Evolutionary conservation across 2,888 invertebrate species (phyloP).

Genomic region (Protonemura montana): DNA sequence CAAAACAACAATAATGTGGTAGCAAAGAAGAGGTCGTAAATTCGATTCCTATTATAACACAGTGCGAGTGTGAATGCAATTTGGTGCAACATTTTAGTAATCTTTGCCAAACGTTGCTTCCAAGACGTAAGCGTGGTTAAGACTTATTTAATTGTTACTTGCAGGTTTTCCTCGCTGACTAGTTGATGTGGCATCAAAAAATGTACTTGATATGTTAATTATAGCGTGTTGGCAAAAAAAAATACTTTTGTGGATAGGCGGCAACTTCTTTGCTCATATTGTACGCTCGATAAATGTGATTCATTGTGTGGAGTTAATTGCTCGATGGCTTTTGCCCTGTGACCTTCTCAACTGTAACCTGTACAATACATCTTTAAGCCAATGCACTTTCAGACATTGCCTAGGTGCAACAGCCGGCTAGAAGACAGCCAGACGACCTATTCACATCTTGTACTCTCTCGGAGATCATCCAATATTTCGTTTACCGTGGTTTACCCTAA

Average conservation of each 20-base stretch:
- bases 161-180: no score
- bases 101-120: not conserved
- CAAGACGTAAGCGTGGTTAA: not conserved
- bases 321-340: not conserved
- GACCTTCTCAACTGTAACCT: not conserved
- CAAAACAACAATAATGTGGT: not conserved
- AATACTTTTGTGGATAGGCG: not conserved
- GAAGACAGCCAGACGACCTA: no score
- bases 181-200: no score
- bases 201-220: no score
- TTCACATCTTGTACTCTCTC: no score
- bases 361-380: not conserved
- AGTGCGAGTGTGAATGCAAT: not conserved
- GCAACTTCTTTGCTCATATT: not conserved
- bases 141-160: no score
- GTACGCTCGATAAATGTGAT: not conserved
- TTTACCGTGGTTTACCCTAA: no score
- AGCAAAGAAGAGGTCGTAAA: not conserved
- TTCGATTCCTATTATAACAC: not conserved
- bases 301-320: not conserved
- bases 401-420: no score
- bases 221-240: not conserved
- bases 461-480: no score
- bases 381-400: not conserved
- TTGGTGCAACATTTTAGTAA: not conserved